Percentiles rank a stretch among this genome's conserved stretches.
Conservation (phyloP, 1,140 invertebrate genomes). For the Mya arenaria region DNA sequence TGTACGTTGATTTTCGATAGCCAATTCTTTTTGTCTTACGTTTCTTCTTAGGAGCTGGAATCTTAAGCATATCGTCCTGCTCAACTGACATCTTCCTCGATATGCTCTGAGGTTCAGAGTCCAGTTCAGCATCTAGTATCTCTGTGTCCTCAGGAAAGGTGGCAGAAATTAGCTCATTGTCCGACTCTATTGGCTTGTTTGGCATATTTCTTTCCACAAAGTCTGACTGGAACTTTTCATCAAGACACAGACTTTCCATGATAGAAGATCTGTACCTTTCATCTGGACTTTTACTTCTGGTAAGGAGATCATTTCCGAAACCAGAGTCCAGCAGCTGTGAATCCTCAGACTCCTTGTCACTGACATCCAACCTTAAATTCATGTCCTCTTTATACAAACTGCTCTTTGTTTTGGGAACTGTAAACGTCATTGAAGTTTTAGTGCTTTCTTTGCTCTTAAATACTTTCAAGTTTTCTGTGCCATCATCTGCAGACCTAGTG, state of each 20-base stretch:
- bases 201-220: conserved; percentile 53
- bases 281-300: conserved; percentile 2
- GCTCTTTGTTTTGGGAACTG: neutral
- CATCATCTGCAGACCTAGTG: neutral
- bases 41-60: neutral
- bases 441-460: conserved; percentile 35
- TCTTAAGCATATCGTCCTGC: neutral
- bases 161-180: conserved; percentile 46
- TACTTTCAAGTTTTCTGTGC: neutral
- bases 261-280: conserved; percentile 29
- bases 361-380: conserved; percentile 28
- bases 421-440: neutral
- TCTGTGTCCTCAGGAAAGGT: conserved; percentile 44
- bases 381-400: conserved; percentile 14
- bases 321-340: conserved; percentile 30
- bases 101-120: neutral
- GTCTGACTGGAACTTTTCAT: conserved; percentile 51
- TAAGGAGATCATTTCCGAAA: conserved; percentile 3
- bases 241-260: conserved; percentile 41
- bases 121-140: conserved; percentile 29
- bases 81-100: neutral
- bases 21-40: neutral
- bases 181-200: conserved; percentile 37
- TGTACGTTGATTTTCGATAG: neutral
- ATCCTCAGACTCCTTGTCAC: conserved; percentile 44